Conservation (phyloP, 2,888 invertebrate species). For the Scrobipalpa atriplicella region DNA sequence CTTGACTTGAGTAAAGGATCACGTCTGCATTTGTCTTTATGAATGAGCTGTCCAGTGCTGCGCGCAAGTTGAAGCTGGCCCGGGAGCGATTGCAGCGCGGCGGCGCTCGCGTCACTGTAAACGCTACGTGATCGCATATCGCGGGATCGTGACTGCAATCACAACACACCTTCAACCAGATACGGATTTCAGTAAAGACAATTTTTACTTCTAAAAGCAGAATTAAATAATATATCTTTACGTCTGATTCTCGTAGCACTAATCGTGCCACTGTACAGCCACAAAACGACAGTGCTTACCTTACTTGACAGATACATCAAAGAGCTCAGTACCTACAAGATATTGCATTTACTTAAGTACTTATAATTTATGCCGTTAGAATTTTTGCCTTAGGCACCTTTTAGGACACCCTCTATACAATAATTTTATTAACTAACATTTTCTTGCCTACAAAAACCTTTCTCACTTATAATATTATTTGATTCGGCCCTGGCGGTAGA, state of each 20-base stretch:
- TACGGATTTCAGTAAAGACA: neutral
- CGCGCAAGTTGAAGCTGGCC: constrained; percentile 7
- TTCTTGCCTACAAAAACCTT: too few relatives aligned
- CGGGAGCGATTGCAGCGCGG: constrained; percentile 28
- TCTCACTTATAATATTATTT: too few relatives aligned
- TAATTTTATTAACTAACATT: too few relatives aligned
- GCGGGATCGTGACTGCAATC: constrained; percentile 30
- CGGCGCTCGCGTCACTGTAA: constrained; percentile 29
- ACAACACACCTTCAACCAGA: neutral
- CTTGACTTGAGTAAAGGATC: neutral
- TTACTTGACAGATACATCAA: too few relatives aligned
- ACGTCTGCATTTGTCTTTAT: constrained; percentile 9
- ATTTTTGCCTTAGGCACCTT: too few relatives aligned
- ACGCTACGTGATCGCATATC: constrained; percentile 34
- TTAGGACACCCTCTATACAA: too few relatives aligned
- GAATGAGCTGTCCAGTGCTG: constrained; percentile 13
- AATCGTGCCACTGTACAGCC: too few relatives aligned
- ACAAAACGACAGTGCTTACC: too few relatives aligned
- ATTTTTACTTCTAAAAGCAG: neutral
- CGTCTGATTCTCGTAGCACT: too few relatives aligned
- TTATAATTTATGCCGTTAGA: too few relatives aligned
- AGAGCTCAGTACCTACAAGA: too few relatives aligned
- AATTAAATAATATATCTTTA: neutral
- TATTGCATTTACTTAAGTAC: too few relatives aligned
- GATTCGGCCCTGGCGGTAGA: neutral